phyloP scores from a whole-genome alignment of 2,113 vertebrate species.

The Shinisaurus crocodilurus region DNA sequence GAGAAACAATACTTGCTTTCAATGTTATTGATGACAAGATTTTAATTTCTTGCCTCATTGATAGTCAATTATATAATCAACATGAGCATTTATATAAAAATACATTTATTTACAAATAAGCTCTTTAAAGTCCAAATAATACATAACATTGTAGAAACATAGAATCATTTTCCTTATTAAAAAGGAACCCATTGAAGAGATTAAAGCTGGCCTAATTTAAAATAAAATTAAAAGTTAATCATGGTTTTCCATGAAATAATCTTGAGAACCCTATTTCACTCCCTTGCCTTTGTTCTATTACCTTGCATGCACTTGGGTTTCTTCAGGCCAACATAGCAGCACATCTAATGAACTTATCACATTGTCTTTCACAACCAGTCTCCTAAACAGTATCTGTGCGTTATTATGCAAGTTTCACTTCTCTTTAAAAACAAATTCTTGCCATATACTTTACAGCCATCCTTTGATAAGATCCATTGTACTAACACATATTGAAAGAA shows the following conservation, averaged over 20 bases:
- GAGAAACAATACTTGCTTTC: background rate
- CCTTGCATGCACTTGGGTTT: background rate
- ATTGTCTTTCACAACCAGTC: background rate
- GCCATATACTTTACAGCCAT: background rate
- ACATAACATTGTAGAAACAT: constrained; percentile 18
- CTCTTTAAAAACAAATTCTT: background rate
- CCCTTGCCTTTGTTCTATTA: background rate
- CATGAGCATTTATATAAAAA: constrained; percentile 14
- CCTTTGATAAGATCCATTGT: background rate
- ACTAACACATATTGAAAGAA: background rate
- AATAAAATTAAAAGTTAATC: background rate
- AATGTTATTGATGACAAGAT: background rate
- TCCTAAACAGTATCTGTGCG: background rate
- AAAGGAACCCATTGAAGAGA: background rate
- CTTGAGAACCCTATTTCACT: background rate
- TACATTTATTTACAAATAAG: constrained; percentile 31
- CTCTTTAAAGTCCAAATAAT: constrained; percentile 20
- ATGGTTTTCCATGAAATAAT: background rate
- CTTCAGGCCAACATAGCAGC: background rate
- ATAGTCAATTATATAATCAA: background rate
- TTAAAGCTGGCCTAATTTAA: constrained; percentile 6
- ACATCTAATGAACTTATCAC: background rate
- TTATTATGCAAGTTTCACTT: background rate
- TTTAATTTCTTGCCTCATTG: background rate
- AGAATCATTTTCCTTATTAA: constrained; percentile 19